Percentiles rank a stretch among this genome's conserved stretches.
These are phyloP conservation scores for Spodoptera frugiperda DNA, from an alignment of 1,140 invertebrate species.

Conservation along the genomic window DNA sequence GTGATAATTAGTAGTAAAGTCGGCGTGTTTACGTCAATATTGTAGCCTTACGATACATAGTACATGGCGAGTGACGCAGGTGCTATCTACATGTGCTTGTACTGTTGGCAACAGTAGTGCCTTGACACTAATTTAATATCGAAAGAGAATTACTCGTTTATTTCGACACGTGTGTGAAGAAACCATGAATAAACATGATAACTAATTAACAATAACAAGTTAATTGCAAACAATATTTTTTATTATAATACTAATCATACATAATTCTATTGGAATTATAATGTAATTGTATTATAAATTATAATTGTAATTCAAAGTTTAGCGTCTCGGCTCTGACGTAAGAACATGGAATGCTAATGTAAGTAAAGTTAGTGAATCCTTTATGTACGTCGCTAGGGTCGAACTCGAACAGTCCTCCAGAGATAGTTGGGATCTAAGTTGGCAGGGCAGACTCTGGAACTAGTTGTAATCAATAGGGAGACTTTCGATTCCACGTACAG, in stretches of 20 bases:
- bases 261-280: background rate
- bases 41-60: slow-evolving; percentile 8
- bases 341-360: background rate
- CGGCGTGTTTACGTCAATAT: slow-evolving; percentile 51
- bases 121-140: background rate
- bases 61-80: slow-evolving; percentile 19
- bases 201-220: too few relatives aligned
- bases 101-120: background rate
- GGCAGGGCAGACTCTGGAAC: background rate
- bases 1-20: slow-evolving; percentile 56
- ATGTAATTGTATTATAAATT: background rate
- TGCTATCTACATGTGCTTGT: slow-evolving; percentile 12
- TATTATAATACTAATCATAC: too few relatives aligned
- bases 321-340: background rate
- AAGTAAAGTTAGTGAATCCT: background rate
- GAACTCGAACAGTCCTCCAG: background rate
- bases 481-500: background rate
- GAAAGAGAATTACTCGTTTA: too few relatives aligned
- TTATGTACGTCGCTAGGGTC: background rate
- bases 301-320: background rate
- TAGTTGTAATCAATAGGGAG: slow-evolving; percentile 28
- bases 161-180: too few relatives aligned
- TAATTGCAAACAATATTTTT: too few relatives aligned
- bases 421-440: slow-evolving; percentile 4
- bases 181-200: too few relatives aligned